phyloP scores from a whole-genome alignment of 2,113 vertebrate species.

The Myiopsitta monachus region DNA sequence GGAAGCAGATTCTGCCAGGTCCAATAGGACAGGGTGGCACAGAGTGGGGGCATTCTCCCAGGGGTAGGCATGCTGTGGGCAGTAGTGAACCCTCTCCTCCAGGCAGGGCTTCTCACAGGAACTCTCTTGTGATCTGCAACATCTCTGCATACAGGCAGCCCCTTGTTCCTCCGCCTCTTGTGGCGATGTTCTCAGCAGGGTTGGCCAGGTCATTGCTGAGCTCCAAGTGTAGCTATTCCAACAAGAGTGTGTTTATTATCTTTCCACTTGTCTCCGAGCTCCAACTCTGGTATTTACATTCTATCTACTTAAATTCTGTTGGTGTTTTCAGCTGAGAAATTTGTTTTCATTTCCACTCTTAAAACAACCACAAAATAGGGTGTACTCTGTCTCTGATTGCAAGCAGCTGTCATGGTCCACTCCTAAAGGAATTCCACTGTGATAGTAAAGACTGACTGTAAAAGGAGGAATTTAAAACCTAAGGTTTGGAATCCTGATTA shows the following conservation, averaged over 20 bases:
- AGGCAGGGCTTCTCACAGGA: not conserved
- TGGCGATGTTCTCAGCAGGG: not conserved
- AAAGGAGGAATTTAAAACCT: conserved; percentile 17
- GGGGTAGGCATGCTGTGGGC: not conserved
- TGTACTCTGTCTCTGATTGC: conserved; percentile 21
- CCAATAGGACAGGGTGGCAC: not conserved
- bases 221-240: not conserved
- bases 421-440: not conserved
- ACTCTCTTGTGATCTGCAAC: not conserved
- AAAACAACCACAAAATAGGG: conserved; percentile 15
- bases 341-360: conserved; percentile 55
- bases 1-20: not conserved
- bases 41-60: not conserved
- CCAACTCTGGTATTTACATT: conserved; percentile 46
- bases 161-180: not conserved
- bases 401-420: conserved; percentile 10
- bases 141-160: not conserved
- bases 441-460: not conserved
- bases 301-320: conserved; percentile 58
- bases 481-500: not conserved
- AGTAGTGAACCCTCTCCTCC: not conserved
- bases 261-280: conserved; percentile 14
- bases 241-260: conserved; percentile 41
- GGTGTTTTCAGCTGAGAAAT: conserved; percentile 53
- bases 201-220: not conserved